Evolutionary conservation across 2,888 invertebrate species (phyloP), one percentile per base, ranked within the genome.

Genomic region (Scaptomyza polygonia): DNA sequence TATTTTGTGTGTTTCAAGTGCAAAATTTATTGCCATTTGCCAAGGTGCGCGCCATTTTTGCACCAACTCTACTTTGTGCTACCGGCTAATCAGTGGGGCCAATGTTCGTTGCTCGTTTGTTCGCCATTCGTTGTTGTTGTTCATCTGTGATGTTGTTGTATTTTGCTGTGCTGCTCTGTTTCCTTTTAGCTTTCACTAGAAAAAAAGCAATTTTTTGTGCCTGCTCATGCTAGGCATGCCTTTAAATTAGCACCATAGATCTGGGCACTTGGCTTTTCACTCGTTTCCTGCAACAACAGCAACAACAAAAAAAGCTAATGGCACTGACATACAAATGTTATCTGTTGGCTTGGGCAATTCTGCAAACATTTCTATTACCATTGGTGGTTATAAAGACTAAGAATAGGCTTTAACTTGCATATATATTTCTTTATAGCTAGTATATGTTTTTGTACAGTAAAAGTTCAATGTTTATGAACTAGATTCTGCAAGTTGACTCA

Each of bases 1-100:
- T 85, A 79, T 64, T 82, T 77, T 85, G 81, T 21, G n/a, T 72
- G 81, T 85, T 84, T 84, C 87, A 84, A 84, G 87, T 84, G 84
- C 84, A 85, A 56, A 84, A 87, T 87, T 84, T 87, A 84, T 87
- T 87, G 83, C 86, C 84, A 67, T 73, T 82, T 82, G 70, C 79
- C 82, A 80, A 80, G 80, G 80, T 84, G 78, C 76, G 52, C 55
- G 71, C 71, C 69, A 64, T 72, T 67, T 68, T 75, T 65, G 67
- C 79, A 62, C 59, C 64, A 68, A 39, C 39, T 16, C 16, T 39
- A 72, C 70, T 70, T 69, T 75, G 43, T 62, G 79, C 81, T 79
- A 86, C 86, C 58, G 75, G 61, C 86, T 82, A 82, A 82, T 82
- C 82, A 82, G 86, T 80, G 85, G 82, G 85, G 82, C 87, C 18